phyloP scores from a whole-genome alignment of 2,888 invertebrate species.

The Ischnus inquisitorius region DNA sequence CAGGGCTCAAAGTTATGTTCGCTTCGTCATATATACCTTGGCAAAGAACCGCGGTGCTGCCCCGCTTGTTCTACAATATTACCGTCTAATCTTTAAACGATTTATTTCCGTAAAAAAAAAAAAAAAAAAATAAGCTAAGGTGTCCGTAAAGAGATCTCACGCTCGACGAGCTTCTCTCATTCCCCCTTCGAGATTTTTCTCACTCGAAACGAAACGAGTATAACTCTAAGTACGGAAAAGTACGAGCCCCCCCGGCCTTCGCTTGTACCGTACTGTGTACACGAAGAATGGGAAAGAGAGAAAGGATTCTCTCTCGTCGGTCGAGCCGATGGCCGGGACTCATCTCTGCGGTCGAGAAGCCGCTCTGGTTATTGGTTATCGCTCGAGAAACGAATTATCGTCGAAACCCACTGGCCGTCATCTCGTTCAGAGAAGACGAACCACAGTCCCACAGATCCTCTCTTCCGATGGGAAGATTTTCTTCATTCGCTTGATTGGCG shows the following conservation, averaged over 20 bases:
- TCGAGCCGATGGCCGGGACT: conserved; percentile 55
- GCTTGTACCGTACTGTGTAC: conserved; percentile 40
- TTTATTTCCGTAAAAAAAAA: neutral
- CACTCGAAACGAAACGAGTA: conserved; percentile 43
- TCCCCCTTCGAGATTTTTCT: conserved; percentile 45
- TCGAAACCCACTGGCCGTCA: conserved; percentile 20
- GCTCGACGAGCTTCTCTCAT: conserved; percentile 46
- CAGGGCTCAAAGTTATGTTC: neutral
- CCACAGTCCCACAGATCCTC: conserved; percentile 31
- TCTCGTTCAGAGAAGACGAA: conserved; percentile 27
- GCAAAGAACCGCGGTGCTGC: conserved; percentile 18
- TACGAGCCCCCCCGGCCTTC: conserved; percentile 56
- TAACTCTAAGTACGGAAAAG: conserved; percentile 45
- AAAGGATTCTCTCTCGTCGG: conserved; percentile 22
- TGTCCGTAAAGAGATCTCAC: conserved; percentile 54
- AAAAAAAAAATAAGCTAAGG: conserved; percentile 31
- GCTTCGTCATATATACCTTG: neutral
- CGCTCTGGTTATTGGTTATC: conserved; percentile 75
- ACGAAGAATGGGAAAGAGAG: conserved; percentile 36
- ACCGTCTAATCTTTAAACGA: conserved; percentile 17
- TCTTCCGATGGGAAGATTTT: conserved; percentile 59
- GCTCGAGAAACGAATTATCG: conserved; percentile 69
- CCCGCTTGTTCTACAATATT: conserved; percentile 4
- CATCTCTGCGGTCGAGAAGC: conserved; percentile 77
- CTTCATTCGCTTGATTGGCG: neutral